These are phyloP conservation scores for Engraulis encrasicolus DNA, from an alignment of 2,113 vertebrate genomes.

Conservation along the genomic window DNA sequence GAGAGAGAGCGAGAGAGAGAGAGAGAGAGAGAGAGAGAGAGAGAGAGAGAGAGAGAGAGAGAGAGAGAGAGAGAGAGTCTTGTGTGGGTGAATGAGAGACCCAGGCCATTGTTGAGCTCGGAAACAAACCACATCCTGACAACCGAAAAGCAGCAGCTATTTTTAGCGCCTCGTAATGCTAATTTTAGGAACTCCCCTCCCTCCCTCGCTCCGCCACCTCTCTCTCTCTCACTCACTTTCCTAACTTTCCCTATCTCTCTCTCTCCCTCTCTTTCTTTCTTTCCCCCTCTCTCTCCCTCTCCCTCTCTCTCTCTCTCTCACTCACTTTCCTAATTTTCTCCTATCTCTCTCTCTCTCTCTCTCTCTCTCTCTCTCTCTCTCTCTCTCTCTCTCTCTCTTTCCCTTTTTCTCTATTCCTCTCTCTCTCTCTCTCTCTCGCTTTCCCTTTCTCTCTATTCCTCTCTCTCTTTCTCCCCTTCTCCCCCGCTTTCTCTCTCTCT, in stretches of 20 bases:
- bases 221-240: too few relatives aligned
- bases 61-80: too few relatives aligned
- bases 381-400: neutral
- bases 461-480: neutral
- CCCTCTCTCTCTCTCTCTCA: neutral
- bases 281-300: neutral
- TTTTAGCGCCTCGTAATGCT: too few relatives aligned
- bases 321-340: neutral
- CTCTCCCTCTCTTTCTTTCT: neutral
- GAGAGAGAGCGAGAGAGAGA: too few relatives aligned
- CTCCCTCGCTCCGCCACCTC: too few relatives aligned
- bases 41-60: too few relatives aligned
- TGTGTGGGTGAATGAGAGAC: slow-evolving; percentile 36
- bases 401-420: neutral
- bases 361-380: neutral
- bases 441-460: neutral
- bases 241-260: neutral
- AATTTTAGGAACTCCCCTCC: too few relatives aligned
- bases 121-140: too few relatives aligned
- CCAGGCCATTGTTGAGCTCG: too few relatives aligned
- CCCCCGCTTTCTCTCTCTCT: neutral
- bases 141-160: too few relatives aligned
- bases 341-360: neutral
- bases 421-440: too few relatives aligned
- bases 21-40: too few relatives aligned